Base-by-base conservation (phyloP, 2,113 vertebrate species). In the Noctilio leporinus region DNA sequence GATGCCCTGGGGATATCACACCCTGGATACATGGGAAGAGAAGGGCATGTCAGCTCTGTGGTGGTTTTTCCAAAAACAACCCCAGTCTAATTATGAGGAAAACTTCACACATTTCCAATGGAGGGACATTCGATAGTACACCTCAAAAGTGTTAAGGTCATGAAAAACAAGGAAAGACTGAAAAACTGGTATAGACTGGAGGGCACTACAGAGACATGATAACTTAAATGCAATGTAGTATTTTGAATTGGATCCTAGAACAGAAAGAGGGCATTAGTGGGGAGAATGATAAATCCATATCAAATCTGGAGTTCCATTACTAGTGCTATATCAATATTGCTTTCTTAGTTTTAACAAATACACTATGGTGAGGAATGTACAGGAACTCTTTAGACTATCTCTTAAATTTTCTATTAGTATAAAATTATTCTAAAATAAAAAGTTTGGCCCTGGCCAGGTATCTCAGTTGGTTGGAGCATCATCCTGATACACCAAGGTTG, bases 161-260 rank as follows among this genome's bases (percentile, higher is more conserved):
- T 82, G 2, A 76, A 87, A 86, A 95, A 76, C 65, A 94, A 89
- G 51, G 64, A 67, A 40, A 67, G 75, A 91, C 76, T 84, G 28
- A 78, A 28, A 59, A 90, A 76, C n/a, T 86, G 10, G 70, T 38
- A 82, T 35, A 95, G 75, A 86, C 16, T 33, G 85, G 72, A 95
- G 70, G 59, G 78, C 62, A 84, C 35, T 67, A 83, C 47, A 55
- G 64, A 75, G 55, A 90, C 59, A 80, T 14, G 40, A 82, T 51
- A 92, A 92, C 53, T 51, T 45, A 92, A 86, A 95, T 17, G n/a
- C 16, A 92, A 59, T 73, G 33, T 59, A 55, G 53, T 55, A 83
- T 90, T 94, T 33, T 92, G 69, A 97, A 90, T 12, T 95, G 89
- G 84, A 92, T 53, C 78, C 73, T 70, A n/a, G 43, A 94, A 89